Evolutionary conservation across 2,888 invertebrate species (phyloP), one percentile per base, ranked within the genome.

Genomic region (Bruchidius siliquastri): DNA sequence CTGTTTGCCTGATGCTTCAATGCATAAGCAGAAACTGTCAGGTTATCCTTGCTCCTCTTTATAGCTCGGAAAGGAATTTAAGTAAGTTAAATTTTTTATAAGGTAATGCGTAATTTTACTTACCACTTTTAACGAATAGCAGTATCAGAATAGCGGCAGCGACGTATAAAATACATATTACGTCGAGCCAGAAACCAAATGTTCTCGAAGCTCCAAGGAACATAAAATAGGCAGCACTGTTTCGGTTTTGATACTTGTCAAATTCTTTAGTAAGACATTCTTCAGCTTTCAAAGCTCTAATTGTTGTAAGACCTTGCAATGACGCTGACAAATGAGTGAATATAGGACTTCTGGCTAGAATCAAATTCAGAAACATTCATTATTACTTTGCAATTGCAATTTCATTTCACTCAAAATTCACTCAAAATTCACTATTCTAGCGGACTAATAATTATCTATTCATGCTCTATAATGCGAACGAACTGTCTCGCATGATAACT

Each of bases 261-360:
- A 92, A 92, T 80, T 92, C 91, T 30, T 84, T 84, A 20, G 66
- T 75, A 71, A 94, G 88, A 3, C 89, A 88, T 20, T 88, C 85
- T 84, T 92, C 90, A 0, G 91, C 92, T 73, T 89, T 87, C 79
- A 92, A 91, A 0, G 94, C 92, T 78, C 94, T 87, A 21, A 95
- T 92, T 0, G 94, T 94, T 18, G 92, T 89, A 0, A 95, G 85
- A 0, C 95, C 95, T 85, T 93, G 91, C 21, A 95, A 88, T 0
- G 93, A 91, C 71, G 93, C 91, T 79, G 91, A 92, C 67, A 94
- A 87, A 80, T 94, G 92, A 0, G 92, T 90, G 83, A 92, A 95
- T 0, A 95, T 90, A 0, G 95, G 95, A 81, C 93, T 94, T 71
- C 93, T 90, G 72, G 92, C 94, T 94, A 84, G 71, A 85, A 83